Conservation (phyloP, 2,113 vertebrate genomes). For the Catharus fuscescens region DNA sequence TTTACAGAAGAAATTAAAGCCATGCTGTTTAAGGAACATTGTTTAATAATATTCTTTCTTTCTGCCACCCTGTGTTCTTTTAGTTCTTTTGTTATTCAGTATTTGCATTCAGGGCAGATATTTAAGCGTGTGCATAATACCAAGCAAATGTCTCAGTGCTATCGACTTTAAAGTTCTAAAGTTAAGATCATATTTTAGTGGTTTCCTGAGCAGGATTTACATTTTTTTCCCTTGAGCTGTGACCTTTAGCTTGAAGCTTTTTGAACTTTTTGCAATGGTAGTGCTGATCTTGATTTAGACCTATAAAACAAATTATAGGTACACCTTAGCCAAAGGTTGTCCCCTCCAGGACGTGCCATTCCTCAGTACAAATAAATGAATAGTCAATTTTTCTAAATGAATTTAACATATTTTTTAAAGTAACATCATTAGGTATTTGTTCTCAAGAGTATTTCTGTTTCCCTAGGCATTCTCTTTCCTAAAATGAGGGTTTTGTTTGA, state of each 20-base stretch:
- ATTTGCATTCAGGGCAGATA: not conserved
- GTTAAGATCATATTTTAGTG: slow-evolving; percentile 58
- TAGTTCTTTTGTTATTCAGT: slow-evolving; percentile 31
- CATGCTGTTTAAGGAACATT: slow-evolving; percentile 42
- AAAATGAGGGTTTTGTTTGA: slow-evolving; percentile 3
- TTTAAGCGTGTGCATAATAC: slow-evolving; percentile 31
- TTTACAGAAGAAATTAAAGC: slow-evolving; percentile 62
- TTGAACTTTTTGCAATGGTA: not conserved
- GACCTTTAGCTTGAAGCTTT: slow-evolving; percentile 19
- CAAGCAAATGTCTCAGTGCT: slow-evolving; percentile 58
- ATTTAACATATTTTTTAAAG: not conserved
- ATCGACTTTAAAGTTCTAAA: slow-evolving; percentile 52
- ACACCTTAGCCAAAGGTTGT: not conserved
- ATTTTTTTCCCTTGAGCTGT: not conserved
- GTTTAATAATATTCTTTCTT: slow-evolving; percentile 60
- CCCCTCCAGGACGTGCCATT: not conserved
- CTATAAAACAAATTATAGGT: not conserved
- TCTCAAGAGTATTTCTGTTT: not conserved
- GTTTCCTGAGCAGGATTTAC: slow-evolving; percentile 45
- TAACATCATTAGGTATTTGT: not conserved
- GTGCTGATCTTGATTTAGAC: not conserved
- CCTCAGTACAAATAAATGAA: not conserved
- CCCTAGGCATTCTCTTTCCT: not conserved
- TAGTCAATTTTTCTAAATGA: not conserved
- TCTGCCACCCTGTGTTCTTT: slow-evolving; percentile 30